A percentile compares a stretch with the other conserved stretches of the same genome.
Conservation (phyloP, 2,113 vertebrate genomes). For the Pyrgilauda ruficollis region DNA sequence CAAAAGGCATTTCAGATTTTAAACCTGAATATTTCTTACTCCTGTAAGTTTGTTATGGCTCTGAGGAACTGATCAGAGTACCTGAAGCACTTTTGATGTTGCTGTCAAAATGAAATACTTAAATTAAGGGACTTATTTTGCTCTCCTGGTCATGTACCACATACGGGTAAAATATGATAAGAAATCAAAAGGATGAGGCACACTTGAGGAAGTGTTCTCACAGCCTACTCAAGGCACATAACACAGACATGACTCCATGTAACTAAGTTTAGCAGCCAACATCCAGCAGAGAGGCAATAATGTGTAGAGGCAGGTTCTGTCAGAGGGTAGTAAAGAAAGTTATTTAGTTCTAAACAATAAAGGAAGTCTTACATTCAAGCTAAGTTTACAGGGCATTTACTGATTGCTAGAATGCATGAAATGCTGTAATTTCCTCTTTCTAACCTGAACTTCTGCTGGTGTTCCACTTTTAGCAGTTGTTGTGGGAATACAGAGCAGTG, state of each 20-base stretch:
- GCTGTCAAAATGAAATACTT: not conserved
- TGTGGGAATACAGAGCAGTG: not conserved
- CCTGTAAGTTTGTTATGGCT: not conserved
- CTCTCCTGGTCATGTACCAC: not conserved
- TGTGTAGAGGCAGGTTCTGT: not conserved
- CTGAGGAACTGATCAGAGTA: not conserved
- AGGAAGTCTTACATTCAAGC: not conserved
- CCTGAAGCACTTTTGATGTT: not conserved
- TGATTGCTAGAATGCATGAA: not conserved
- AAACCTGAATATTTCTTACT: not conserved
- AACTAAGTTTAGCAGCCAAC: not conserved
- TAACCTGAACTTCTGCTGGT: not conserved
- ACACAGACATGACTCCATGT: not conserved
- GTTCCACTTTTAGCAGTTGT: not conserved
- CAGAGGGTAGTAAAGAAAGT: not conserved
- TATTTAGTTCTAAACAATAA: not conserved
- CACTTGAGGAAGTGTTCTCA: not conserved
- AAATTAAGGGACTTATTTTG: not conserved
- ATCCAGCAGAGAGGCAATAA: not conserved
- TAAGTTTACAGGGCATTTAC: not conserved
- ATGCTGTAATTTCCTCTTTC: not conserved
- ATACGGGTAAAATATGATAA: not conserved
- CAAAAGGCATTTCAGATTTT: not conserved
- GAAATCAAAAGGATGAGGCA: not conserved
- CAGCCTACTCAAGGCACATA: not conserved